Evolutionary conservation across 2,797 vertebrate species (phyloP).

Genomic region (Babyrousa celebensis): DNA sequence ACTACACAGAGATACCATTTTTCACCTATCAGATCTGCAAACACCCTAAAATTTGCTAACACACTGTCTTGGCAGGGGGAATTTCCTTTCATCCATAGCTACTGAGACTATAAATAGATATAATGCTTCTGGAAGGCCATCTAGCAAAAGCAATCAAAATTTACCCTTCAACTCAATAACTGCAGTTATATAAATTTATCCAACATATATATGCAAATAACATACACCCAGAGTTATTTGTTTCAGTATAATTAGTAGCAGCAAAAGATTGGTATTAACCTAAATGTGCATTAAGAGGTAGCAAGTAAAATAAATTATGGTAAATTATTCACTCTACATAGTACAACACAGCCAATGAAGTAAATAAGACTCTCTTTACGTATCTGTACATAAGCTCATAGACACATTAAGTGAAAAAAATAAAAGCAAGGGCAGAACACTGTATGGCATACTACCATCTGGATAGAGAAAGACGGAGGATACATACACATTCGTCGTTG

Average conservation of each 20-base stretch:
- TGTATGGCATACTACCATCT: neutral
- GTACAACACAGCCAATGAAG: neutral
- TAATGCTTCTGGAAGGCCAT: neutral
- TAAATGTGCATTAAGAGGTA: neutral
- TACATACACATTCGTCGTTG: neutral
- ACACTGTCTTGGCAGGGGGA: too few relatives aligned
- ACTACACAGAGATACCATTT: too few relatives aligned
- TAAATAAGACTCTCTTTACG: neutral
- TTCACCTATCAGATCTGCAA: too few relatives aligned
- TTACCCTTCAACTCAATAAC: neutral
- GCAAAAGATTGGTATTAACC: neutral
- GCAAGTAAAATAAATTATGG: slow-evolving; percentile 40
- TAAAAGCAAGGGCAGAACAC: neutral
- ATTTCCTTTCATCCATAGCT: too few relatives aligned
- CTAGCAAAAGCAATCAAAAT: slow-evolving; percentile 10
- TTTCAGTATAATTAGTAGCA: slow-evolving; percentile 14
- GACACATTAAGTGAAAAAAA: neutral
- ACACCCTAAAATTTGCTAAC: too few relatives aligned
- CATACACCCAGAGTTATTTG: neutral
- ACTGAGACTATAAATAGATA: neutral
- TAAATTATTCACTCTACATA: neutral
- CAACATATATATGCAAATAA: slow-evolving; percentile 20
- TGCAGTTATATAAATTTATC: slow-evolving; percentile 1
- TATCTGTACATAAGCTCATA: neutral
- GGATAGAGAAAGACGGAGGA: neutral